Evolutionary conservation across 2,113 vertebrate genomes (phyloP), one percentile per base, ranked within the genome.

Genomic region (Carlito syrichta): DNA sequence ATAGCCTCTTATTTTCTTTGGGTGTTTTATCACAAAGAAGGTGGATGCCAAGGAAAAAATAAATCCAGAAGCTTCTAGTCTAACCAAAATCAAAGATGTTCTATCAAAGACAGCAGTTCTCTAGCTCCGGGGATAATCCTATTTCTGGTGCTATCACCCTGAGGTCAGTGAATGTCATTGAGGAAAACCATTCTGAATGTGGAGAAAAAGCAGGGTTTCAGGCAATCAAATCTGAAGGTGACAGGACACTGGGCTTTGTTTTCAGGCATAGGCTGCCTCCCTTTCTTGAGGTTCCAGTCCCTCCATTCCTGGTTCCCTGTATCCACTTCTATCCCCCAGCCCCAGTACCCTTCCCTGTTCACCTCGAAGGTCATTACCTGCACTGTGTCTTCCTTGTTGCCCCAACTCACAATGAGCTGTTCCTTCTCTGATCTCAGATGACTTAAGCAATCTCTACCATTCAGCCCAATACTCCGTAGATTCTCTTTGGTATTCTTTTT

Each of bases 1-100:
- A 71, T 32, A 19, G 3, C 20, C 30, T 91, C 48, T 79, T 87
- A 30, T 91, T 76, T 79, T 63, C 50, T 63, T n/a, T 22, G 48
- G 45, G 30, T 79, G 52, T 90, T 86, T 76, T 54, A 62, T n/a
- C 22, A 86, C 52, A 85, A 91, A 50, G 56, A 77, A 92, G 69
- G 25, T 48, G 6, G 60, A 81, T 25, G 40, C 22, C 27, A 27
- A 89, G 48, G 43, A 56, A 27, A 66, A 84, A 93, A 83, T 16
- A 94, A 58, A 27, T 73, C 50, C 48, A 27, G 43, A 74, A 91
- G 23, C 50, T n/a, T 76, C 77, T 68, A 20, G 11, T 62, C 11
- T 32, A 40, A 69, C 0, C 2, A 0, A 95, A 96, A 68, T 12
- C 45, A 25, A 23, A 69, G 23, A 8, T 16, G 38, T 35, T 73